Base-by-base conservation (phyloP, 1,140 invertebrate genomes). In the Polypedilum pembai region DNA sequence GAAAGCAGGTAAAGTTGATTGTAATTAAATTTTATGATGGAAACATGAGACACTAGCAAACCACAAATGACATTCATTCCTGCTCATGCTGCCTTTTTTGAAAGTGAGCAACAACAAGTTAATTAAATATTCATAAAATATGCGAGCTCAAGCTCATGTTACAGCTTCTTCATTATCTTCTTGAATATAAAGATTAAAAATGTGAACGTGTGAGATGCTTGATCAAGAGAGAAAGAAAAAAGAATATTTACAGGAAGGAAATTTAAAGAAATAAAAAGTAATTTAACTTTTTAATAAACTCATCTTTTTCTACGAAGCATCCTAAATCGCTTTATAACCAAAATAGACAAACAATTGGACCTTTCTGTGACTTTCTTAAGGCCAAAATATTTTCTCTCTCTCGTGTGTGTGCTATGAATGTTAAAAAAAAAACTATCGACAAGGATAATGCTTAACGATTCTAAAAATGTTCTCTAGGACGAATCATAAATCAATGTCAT, bases 401-500 rank as follows among this genome's bases (percentile, higher is more conserved):
- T 4, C 12, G 12, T 56, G 45, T n/a, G 45, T n/a, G 24, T 33
- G 24, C 24, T 33, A 33, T 33, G 24, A 33, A 56, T 56, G n/a
- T 56, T 12, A 56, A 56, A 56, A 3, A 56, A 4, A 12, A 45
- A 2, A 56, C 15, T 56, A n/a, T 56, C n/a, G 45, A 33, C 24
- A 33, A 33, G 24, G 24, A n/a, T 56, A n/a, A 56, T 56, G 12
- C n/a, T 56, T 56, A 56, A 56, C 1, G 45, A 56, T 56, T 56
- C 45, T n/a, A 56, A 56, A 56, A n/a, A 56, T 56, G 45, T 56
- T 56, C 45, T 56, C 45, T n/a, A 56, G 45, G n/a, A 56, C 45
- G 45, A 56, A 56, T 56, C 45, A 56, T 56, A 56, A 56, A 56
- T 56, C 45, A 56, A 56, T 56, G 45, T 56, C 45, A 56, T 56